phyloP scores from a whole-genome alignment of 2,888 invertebrate species.

The Micoletzkya japonica region DNA sequence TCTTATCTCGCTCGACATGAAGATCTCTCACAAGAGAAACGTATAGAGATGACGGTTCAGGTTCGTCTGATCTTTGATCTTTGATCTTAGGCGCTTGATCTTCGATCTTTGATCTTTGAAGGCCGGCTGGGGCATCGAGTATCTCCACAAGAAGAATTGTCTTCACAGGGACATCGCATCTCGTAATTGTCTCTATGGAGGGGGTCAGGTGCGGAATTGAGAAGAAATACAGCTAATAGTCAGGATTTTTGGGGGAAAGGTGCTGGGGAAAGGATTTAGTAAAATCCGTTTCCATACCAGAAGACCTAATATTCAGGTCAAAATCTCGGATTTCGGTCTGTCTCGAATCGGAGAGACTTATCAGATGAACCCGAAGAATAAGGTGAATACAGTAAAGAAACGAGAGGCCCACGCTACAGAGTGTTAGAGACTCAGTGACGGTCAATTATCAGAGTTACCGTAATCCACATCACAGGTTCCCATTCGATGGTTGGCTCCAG shows the following conservation, averaged over 20 bases:
- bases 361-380: constrained; percentile 27
- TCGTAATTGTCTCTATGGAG: constrained; percentile 40
- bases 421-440: neutral
- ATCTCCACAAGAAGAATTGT: constrained; percentile 38
- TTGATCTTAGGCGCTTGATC: no score
- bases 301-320: constrained; percentile 34
- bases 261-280: no score
- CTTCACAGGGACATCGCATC: constrained; percentile 45
- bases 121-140: constrained; percentile 45
- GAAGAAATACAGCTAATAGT: neutral
- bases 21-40: constrained; percentile 5
- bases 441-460: no score
- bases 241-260: no score
- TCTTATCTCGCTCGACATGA: constrained; percentile 20
- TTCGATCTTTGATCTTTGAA: constrained; percentile 16
- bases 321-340: constrained; percentile 45
- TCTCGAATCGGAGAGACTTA: constrained; percentile 29
- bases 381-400: neutral
- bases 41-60: constrained; percentile 20
- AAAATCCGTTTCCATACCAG: no score
- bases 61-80: neutral
- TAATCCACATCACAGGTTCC: constrained; percentile 23
- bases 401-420: neutral
- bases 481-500: constrained; percentile 35
- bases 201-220: constrained; percentile 4